A percentile compares a stretch with the other conserved stretches of the same genome.
These are phyloP conservation scores for Hyphantria cunea DNA, from an alignment of 1,140 invertebrate species.

Conservation along the genomic window DNA sequence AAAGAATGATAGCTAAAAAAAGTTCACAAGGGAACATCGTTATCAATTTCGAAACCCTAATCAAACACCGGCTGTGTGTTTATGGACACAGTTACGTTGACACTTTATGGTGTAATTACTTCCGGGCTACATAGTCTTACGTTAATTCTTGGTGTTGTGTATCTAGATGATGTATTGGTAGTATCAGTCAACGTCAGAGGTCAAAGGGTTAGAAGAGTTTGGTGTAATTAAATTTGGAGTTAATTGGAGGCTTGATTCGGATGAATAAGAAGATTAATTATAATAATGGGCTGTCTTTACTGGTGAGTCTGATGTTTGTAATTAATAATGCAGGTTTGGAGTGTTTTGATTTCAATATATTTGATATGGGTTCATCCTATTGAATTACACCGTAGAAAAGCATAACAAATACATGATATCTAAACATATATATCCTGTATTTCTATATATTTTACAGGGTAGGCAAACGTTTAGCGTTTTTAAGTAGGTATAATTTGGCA, in stretches of 20 bases:
- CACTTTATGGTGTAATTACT: conserved; percentile 46
- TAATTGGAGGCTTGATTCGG: conserved; percentile 21
- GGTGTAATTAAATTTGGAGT: conserved; percentile 27
- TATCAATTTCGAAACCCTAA: conserved; percentile 44
- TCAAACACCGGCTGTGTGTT: conserved; percentile 45
- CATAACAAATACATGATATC: too few relatives aligned
- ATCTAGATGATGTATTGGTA: conserved; percentile 43
- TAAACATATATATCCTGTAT: too few relatives aligned
- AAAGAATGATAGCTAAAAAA: conserved; percentile 23
- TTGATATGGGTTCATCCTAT: too few relatives aligned
- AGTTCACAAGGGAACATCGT: conserved; percentile 36
- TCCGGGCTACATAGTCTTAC: conserved; percentile 29
- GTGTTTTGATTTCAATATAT: too few relatives aligned
- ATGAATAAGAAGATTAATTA: conserved; percentile 17
- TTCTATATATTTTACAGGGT: too few relatives aligned
- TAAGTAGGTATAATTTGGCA: too few relatives aligned
- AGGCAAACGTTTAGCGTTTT: too few relatives aligned
- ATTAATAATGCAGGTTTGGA: too few relatives aligned
- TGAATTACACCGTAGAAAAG: too few relatives aligned
- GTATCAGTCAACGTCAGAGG: conserved; percentile 47
- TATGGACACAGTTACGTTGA: conserved; percentile 33
- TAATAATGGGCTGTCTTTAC: conserved; percentile 7
- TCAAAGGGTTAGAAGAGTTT: conserved; percentile 25
- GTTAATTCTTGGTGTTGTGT: conserved; percentile 33
- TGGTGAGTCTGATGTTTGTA: too few relatives aligned